Evolutionary conservation across 2,113 vertebrate species (phyloP), one percentile per base, ranked within the genome.

Genomic region (Rostratula benghalensis): DNA sequence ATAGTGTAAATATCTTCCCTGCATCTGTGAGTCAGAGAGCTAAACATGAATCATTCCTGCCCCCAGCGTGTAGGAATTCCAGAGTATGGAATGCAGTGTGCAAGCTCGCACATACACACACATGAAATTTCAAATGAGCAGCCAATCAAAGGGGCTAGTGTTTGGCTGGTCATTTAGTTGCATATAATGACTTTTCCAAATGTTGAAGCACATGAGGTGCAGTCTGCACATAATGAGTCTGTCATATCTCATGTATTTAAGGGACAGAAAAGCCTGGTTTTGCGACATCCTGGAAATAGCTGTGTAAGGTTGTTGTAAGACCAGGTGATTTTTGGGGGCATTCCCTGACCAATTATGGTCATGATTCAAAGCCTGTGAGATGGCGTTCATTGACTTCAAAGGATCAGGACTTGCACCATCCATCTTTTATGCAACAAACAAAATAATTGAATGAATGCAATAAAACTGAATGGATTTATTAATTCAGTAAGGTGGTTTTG

Each of bases 41-140:
- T 61, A 24, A 87, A 71, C 33, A 30, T 2, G 18, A 87, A 31
- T 19, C 13, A 9, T 61, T 67, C 37, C 60, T 89, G 84, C 67
- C 27, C 11, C 27, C 0, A 0, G 24, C 3, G 1, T 11, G 9
- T 37, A 23, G 65, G 67, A 31, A 59, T 59, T 48, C 2, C n/a
- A 16, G 67, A 46, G 67, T 6, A 14, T 2, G 20, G 20, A 13
- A 15, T 57, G 37, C 51, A 41, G 3, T 2, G 51, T 84, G 57
- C 53, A 31, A 56, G 33, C 39, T 76, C 76, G 10, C 45, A 21
- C 8, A 3, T 54, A 3, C 19, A 25, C 35, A 20, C 4, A 14
- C 37, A 9, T 12, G 9, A 0, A 16, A 33, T 68, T 65, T 27
- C 20, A 35, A 19, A 33, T 7, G 75, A 61, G 43, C 33, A 64